Base-by-base conservation (phyloP, 2,113 vertebrate species). In the Sebastes schlegelii region DNA sequence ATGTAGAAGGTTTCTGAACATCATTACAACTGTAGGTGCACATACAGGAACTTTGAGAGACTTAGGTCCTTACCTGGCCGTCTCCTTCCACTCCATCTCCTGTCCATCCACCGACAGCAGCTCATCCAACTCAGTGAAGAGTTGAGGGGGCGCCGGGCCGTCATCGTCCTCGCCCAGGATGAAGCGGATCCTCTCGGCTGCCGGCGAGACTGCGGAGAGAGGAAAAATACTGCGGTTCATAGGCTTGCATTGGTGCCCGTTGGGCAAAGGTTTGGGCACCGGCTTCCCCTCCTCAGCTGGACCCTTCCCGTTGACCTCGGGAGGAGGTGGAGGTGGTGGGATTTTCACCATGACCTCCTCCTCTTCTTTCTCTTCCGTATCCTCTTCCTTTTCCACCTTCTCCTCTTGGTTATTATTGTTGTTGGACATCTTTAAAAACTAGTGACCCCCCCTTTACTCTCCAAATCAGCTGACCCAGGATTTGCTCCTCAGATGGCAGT, bases 21-120 rank as follows among this genome's bases (percentile, higher is more conserved):
- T 49, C 42, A 26, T 34, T 13, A 5, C 16, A 46, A 14, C 17
- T 60, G 17, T 8, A 71, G 0, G 10, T 58, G 12, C 26, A 19
- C 16, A 52, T 26, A 40, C 16, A 49, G 10, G 26, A 57, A 14
- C 21, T 21, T 23, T 19, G 72, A 3, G 2, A 54, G 23, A 45
- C n/a, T 12, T 43, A 40, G 6, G 26, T 19, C 64, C 95, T 94
- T 96, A 99, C 98, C 98, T 98, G 23, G 98, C 98, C 0, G 98
- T 99, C 92, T 99, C 98, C 90, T 99, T 98, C 98, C 98, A 99
- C 67, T 99, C 98, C 98, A 99, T 98, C 92, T 99, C 98, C 89
- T 99, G 98, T 8, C 98, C 98, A 1, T 99, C 98, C 65, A 98
- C 93, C 0, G 97, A 95, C 93, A 99, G 95, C 6, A 99, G 96